Evolutionary conservation across 2,888 invertebrate genomes (phyloP), one percentile per base, ranked within the genome.

Genomic region (Drosophila bunnanda): DNA sequence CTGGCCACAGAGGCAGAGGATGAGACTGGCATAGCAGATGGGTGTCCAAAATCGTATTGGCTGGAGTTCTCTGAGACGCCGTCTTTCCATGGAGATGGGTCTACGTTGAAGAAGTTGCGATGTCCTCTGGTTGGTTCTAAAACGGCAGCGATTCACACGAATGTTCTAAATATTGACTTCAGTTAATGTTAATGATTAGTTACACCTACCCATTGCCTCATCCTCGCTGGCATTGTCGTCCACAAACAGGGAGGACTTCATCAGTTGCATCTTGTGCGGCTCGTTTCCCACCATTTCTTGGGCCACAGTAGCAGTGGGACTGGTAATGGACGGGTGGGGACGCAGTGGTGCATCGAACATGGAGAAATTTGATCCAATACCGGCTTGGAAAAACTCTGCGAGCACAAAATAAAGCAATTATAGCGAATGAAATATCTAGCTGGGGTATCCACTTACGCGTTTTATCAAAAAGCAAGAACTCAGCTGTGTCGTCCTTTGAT

Each of bases 201-300:
- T 9, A 9, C 15, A 48, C 39, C 28, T 36, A 67, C 67, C 66
- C 57, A 57, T 43, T 6, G 30, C 30, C 69, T 89, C 89, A 10
- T 88, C 82, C 38, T 92, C 92, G 48, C 81, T 77, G 46, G 86
- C 91, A 32, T 61, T 36, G 52, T 92, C 91, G 0, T 90, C 91
- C 13, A 86, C 74, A 56, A 93, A 97, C 56, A 97, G 94, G 0
- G 96, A 96, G 0, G 96, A 96, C 91, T 97, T 97, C 97, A 97
- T 97, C 0, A 96, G 92, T 85, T 97, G 97, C 34, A 97, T 93
- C 81, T 94, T 95, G 78, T 96, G 95, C 17, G 95, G 93, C 76
- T 94, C 94, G 0, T 94, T 93, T 39, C 95, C 94, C 57, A 94
- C 93, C n/a, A 80, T 50, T n/a, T 95, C 92, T 0, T 94, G 93